phyloP scores from a whole-genome alignment of 2,888 invertebrate species.

The Aleiodes alternator region DNA sequence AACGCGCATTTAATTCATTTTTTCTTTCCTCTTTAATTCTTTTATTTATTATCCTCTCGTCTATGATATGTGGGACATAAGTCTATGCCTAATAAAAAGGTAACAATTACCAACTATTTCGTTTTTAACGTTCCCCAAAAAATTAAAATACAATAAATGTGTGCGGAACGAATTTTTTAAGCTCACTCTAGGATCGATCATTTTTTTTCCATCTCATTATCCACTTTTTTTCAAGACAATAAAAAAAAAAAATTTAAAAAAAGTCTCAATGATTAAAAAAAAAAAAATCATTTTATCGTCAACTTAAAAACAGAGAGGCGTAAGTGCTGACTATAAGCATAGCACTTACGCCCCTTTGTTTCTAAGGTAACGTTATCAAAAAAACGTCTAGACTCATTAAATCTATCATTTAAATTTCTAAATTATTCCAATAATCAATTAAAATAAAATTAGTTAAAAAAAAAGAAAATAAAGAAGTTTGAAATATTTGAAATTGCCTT shows the following conservation, averaged over 20 bases:
- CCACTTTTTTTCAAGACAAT: slow-evolving; percentile 30
- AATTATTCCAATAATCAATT: background rate
- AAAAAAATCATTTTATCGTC: too few species aligned
- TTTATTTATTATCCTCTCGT: slow-evolving; percentile 23
- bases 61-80: slow-evolving; percentile 49
- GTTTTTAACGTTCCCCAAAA: slow-evolving; percentile 41
- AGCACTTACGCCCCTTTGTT: too few species aligned
- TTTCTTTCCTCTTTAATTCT: slow-evolving; percentile 1
- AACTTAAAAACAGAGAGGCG: too few species aligned
- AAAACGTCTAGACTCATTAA: too few species aligned
- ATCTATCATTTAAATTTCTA: background rate
- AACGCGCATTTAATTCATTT: slow-evolving; percentile 2
- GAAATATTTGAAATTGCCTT: slow-evolving; percentile 1
- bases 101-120: slow-evolving; percentile 36
- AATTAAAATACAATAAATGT: slow-evolving; percentile 63
- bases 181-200: slow-evolving; percentile 51
- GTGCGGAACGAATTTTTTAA: slow-evolving; percentile 64
- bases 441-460: background rate
- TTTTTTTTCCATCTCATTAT: slow-evolving; percentile 1
- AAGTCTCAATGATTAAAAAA: background rate
- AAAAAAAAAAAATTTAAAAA: slow-evolving; percentile 40
- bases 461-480: background rate
- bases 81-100: slow-evolving; percentile 22
- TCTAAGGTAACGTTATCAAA: too few species aligned
- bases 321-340: too few species aligned